Conservation (phyloP, 2,888 invertebrate species). For the Lobophora halterata region DNA sequence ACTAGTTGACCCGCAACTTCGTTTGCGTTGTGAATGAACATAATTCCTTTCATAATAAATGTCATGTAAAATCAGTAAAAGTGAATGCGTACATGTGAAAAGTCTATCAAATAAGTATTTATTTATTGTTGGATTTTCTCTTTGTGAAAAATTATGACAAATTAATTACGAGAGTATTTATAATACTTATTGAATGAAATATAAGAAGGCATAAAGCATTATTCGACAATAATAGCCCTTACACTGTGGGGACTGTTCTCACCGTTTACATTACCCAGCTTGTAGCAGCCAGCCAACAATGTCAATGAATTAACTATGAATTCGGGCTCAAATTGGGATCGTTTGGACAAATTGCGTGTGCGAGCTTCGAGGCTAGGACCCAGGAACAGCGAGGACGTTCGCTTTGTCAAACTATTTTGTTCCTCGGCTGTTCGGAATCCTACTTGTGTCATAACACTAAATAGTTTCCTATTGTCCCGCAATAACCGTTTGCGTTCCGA, state of each 20-base stretch:
- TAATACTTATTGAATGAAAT: no score
- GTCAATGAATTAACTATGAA: conserved; percentile 66
- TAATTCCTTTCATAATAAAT: no score
- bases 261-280: conserved; percentile 47
- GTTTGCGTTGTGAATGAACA: no score
- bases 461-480: conserved; percentile 37
- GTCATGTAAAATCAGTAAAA: no score
- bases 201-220: neutral
- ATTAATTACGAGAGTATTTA: no score
- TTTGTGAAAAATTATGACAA: no score
- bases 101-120: no score
- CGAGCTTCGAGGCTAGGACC: no score
- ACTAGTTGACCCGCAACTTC: no score
- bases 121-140: no score
- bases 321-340: conserved; percentile 47
- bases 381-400: conserved; percentile 33
- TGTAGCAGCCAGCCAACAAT: conserved; percentile 53
- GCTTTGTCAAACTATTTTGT: conserved; percentile 46
- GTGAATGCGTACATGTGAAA: no score
- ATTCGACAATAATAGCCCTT: conserved; percentile 18
- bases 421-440: conserved; percentile 35
- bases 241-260: conserved; percentile 25
- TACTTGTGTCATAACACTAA: conserved; percentile 37
- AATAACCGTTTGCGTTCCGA: conserved; percentile 27
- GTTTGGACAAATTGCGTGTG: conserved; percentile 51